Evolutionary conservation across 2,113 vertebrate species (phyloP).

Genomic region (Asarcornis scutulata): DNA sequence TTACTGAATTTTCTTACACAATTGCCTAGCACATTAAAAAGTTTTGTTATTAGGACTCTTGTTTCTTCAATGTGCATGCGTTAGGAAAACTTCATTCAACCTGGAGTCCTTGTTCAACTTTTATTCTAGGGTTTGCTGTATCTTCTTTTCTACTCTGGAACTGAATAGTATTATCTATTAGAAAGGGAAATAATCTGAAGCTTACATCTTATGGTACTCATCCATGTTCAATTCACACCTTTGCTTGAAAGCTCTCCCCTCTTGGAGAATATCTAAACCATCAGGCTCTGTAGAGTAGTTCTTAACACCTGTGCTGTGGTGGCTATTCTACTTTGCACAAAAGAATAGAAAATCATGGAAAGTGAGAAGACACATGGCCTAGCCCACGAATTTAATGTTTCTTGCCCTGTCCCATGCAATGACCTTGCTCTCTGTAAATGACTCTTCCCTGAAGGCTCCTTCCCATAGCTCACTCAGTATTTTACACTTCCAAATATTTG

Average conservation of each 20-base stretch:
- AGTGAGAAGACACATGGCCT: neutral
- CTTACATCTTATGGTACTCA: neutral
- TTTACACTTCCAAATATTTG: neutral
- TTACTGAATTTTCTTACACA: neutral
- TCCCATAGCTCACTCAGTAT: fast-evolving
- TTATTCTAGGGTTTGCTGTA: neutral
- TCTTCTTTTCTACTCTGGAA: neutral
- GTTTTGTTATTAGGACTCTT: neutral
- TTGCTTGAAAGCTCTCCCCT: neutral
- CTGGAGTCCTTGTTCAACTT: neutral
- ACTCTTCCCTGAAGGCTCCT: neutral
- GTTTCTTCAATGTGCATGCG: neutral
- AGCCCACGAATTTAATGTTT: neutral
- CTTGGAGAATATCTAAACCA: neutral
- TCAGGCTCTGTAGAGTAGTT: fast-evolving
- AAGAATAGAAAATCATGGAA: neutral
- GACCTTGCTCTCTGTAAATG: fast-evolving
- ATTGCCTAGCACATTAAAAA: neutral
- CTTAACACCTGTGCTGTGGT: neutral
- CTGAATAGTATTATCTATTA: neutral
- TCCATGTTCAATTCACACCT: fast-evolving
- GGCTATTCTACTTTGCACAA: neutral
- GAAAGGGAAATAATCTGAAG: neutral
- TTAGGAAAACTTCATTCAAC: neutral
- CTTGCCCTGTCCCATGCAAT: neutral